Base-by-base conservation (phyloP, 2,113 vertebrate species). In the Blennius ocellaris region DNA sequence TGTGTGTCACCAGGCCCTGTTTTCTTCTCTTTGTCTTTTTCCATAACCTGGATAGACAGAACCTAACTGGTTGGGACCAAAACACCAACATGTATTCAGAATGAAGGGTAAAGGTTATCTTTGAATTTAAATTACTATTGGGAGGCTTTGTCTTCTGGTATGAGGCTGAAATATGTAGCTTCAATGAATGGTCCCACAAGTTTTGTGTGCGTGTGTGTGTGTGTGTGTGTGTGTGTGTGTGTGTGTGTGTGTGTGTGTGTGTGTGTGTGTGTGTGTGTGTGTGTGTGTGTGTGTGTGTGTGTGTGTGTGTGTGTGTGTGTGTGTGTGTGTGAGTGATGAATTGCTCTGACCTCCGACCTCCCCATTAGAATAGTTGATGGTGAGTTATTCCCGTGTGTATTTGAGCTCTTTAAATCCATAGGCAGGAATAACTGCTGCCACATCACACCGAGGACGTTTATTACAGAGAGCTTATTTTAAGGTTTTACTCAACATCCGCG, bases 341-440 rank as follows among this genome's bases (percentile, higher is more conserved):
- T 74, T 62, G 48, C 43, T 62, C 3, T 66, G 76, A 82, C 79
- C 83, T 55, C 1, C 75, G 76, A 86, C 69, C 61, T 11, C 53
- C 55, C 39, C 53, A 63, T 72, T 76, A 63, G 72, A 81, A 62
- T 64, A 51, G 17, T 48, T 63, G 53, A 40, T 55, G 50, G 48
- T 49, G 68, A 60, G 61, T 76, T 65, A 65, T 65, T 53, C 58
- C 74, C 21, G 1, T 41, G 74, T 72, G 74, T 61, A 76, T 78
- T 60, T 53, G 14, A 73, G 70, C 71, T 64, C 63, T 44, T 1
- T 51, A 60, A 77, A 82, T 84, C 71, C 58, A 74, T 76, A 50
- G 69, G 48, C 47, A 62, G 40, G 45, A 79, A 51, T 41, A 50
- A 73, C 48, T 45, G 65, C 64, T 74, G 47, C 63, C 61, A 39